phyloP scores from a whole-genome alignment of 2,888 invertebrate genomes.

The Hermodice carunculata region DNA sequence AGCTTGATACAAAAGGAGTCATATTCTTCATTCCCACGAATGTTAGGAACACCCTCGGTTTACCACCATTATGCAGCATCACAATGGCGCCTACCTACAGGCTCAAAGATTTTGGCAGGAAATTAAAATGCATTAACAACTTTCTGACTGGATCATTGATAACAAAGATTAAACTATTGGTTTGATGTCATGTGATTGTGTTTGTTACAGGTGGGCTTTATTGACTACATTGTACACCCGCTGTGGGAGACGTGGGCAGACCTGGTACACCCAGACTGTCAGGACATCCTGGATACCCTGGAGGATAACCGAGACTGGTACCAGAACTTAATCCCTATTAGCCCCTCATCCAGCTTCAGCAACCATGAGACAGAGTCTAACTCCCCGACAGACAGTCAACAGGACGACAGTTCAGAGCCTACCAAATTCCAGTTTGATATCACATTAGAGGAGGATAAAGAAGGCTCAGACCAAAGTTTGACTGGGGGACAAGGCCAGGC shows the following conservation, averaged over 20 bases:
- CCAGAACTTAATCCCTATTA: conserved; percentile 91
- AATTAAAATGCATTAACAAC: too few species aligned
- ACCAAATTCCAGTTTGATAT: conserved; percentile 21
- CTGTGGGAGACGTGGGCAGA: conserved; percentile 99
- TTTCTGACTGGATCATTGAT: too few species aligned
- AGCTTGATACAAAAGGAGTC: too few species aligned
- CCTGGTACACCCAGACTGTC: conserved; percentile 98
- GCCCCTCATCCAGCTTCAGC: conserved; percentile 74
- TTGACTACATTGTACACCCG: conserved; percentile 99
- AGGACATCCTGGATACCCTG: conserved; percentile 96
- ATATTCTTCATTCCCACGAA: too few species aligned
- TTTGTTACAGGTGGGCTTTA: conserved; percentile 87
- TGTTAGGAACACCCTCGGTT: too few species aligned
- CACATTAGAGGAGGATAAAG: conserved; percentile 16
- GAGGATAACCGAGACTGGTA: conserved; percentile 99
- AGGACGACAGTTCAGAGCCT: neutral
- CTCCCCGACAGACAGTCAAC: neutral
- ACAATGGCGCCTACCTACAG: too few species aligned
- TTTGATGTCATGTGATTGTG: too few species aligned
- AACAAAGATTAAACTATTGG: too few species aligned
- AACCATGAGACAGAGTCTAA: conserved; percentile 1
- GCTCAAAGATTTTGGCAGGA: too few species aligned
- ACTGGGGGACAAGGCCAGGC: too few species aligned
- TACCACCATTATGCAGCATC: too few species aligned
- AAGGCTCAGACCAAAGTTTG: too few species aligned